Base-by-base conservation (phyloP, 2,888 invertebrate species). In the Drosophila melanosoma region DNA sequence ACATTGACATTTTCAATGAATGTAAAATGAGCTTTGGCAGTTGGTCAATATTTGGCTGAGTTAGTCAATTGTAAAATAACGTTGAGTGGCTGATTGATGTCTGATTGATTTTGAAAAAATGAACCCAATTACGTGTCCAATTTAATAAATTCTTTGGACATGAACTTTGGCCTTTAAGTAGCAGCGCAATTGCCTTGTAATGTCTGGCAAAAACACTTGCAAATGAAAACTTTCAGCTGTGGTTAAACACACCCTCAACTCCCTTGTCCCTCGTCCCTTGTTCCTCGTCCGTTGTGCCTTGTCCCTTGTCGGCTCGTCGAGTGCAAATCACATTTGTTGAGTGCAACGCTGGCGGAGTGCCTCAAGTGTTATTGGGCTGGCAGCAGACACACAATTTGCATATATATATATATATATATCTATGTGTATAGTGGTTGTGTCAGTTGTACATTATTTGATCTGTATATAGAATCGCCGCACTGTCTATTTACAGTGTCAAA, bases 81-180 rank as follows among this genome's bases (percentile, higher is more conserved):
- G 20, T 15, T 35, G 38, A 61, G 26, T 40, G 32, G 51, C 35
- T 5, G 29, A 29, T 29, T 29, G 29, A 45, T 62, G 61, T 49
- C 38, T 65, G 65, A 74, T 69, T 71, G 73, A 68, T 82, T 83
- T 77, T 65, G 51, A 42, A 69, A 69, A 86, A 80, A 74, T 81
- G 69, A 83, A 76, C 79, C 76, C 79, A 83, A 81, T 81, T 83
- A 80, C 61, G 70, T 70, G 80, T 80, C 72, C 73, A 71, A 80
- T 79, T 76, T 78, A 74, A 66, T 63, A 69, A 74, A 73, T 71
- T 66, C 69, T 69, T 49, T 56, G 63, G 52, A 53, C 67, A 57
- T 69, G 69, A 84, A 66, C 87, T 73, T 57, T 67, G 69, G 7
- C 15, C 68, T 53, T 69, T 48, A 53, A 53, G 32, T 52, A 17